A percentile compares a stretch with the other conserved stretches of the same genome.
These are phyloP conservation scores for Thymallus thymallus DNA, from an alignment of 2,113 vertebrate genomes.

Conservation along the genomic window DNA sequence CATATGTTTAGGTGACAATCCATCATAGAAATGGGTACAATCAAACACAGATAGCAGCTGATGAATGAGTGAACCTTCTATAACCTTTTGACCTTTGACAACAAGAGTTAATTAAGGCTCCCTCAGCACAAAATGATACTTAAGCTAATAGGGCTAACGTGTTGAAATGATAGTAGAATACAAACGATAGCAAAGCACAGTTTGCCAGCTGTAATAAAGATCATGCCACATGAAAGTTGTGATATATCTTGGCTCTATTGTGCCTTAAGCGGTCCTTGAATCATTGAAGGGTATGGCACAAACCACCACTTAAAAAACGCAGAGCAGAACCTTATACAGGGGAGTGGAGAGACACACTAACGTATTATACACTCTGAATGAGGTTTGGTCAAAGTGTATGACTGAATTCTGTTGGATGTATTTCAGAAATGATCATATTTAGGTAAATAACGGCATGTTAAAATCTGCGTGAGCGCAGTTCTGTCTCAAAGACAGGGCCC, in stretches of 20 bases:
- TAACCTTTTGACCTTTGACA: neutral
- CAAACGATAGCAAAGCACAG: neutral
- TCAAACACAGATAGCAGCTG: neutral
- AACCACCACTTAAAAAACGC: no score
- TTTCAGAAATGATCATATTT: neutral
- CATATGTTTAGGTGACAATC: neutral
- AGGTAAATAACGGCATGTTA: no score
- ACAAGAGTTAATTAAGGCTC: neutral
- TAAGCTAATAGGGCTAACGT: neutral
- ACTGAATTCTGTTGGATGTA: no score
- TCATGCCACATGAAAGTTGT: neutral
- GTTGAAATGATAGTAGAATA: no score
- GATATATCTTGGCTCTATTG: neutral
- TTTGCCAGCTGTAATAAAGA: neutral
- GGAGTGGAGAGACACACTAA: neutral
- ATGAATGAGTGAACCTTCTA: neutral
- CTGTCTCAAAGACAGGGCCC: no score
- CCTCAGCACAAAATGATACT: neutral
- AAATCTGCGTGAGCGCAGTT: no score
- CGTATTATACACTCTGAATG: no score
- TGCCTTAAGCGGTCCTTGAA: slow-evolving; percentile 8
- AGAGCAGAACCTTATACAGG: no score
- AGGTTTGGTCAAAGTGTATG: no score
- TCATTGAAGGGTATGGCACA: neutral
- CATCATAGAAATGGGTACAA: neutral